These are phyloP conservation scores for Urocyon cinereoargenteus DNA, from an alignment of 2,797 vertebrate genomes.

Conservation along the genomic window DNA sequence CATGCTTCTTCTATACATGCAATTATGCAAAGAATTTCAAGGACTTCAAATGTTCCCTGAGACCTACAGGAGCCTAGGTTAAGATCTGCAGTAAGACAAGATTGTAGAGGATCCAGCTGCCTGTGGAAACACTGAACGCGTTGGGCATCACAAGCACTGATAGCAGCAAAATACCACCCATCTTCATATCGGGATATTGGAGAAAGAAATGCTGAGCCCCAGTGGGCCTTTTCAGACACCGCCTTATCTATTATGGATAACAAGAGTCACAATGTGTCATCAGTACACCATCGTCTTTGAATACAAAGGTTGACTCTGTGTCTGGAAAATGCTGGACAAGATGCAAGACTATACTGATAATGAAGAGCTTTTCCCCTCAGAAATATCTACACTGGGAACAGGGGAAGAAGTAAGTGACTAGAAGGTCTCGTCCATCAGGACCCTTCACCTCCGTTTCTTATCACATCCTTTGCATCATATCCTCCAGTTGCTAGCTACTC, in stretches of 20 bases:
- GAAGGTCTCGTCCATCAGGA: neutral
- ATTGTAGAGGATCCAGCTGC: conserved; percentile 8
- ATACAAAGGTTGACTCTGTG: neutral
- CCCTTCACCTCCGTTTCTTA: neutral
- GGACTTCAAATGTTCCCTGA: neutral
- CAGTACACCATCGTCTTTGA: neutral
- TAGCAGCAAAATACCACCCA: neutral
- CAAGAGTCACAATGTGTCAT: neutral
- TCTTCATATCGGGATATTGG: neutral
- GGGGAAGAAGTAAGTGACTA: neutral
- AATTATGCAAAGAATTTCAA: conserved; percentile 16
- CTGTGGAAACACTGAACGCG: neutral
- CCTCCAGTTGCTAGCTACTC: neutral
- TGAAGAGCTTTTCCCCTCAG: neutral
- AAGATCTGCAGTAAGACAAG: neutral
- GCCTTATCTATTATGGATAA: neutral
- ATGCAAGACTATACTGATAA: conserved; percentile 6
- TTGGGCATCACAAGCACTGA: neutral
- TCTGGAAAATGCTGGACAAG: neutral
- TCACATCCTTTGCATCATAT: neutral
- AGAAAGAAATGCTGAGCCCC: neutral
- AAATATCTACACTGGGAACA: neutral
- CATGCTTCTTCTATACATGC: neutral
- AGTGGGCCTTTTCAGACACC: conserved; percentile 6
- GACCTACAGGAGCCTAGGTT: neutral